phyloP scores from a whole-genome alignment of 2,113 vertebrate species.

The Chamaetylas fuelleborni region DNA sequence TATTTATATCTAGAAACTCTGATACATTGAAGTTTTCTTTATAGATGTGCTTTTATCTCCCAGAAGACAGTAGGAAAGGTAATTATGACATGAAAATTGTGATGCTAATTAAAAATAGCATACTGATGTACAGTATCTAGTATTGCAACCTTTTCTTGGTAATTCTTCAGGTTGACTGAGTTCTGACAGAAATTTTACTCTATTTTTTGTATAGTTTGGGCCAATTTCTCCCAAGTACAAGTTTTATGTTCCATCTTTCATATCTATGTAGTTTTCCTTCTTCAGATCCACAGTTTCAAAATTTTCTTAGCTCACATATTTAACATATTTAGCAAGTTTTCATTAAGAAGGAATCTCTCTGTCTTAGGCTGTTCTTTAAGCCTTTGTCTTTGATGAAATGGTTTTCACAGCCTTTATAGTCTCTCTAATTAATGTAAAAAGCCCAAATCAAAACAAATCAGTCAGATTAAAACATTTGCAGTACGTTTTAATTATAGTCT shows the following conservation, averaged over 20 bases:
- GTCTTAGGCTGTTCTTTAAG: not conserved
- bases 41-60: slow-evolving; percentile 65
- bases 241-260: not conserved
- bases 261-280: not conserved
- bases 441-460: slow-evolving; percentile 26
- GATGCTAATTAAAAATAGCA: slow-evolving; percentile 55
- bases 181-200: not conserved
- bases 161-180: not conserved
- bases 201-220: not conserved
- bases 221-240: not conserved
- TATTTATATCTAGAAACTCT: slow-evolving; percentile 13
- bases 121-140: not conserved
- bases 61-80: slow-evolving; percentile 61
- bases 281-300: not conserved
- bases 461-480: slow-evolving; percentile 40
- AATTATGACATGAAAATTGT: slow-evolving; percentile 73
- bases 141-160: not conserved
- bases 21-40: slow-evolving; percentile 61
- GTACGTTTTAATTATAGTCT: slow-evolving; percentile 32
- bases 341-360: not conserved
- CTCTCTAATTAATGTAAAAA: slow-evolving; percentile 47
- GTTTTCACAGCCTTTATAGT: not conserved
- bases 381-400: slow-evolving; percentile 45
- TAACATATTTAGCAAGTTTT: not conserved
- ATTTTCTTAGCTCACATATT: not conserved